These are phyloP conservation scores for Temnopleurus reevesii DNA, from an alignment of 53 echinoderm and acorn worm species.

Conservation along the genomic window DNA sequence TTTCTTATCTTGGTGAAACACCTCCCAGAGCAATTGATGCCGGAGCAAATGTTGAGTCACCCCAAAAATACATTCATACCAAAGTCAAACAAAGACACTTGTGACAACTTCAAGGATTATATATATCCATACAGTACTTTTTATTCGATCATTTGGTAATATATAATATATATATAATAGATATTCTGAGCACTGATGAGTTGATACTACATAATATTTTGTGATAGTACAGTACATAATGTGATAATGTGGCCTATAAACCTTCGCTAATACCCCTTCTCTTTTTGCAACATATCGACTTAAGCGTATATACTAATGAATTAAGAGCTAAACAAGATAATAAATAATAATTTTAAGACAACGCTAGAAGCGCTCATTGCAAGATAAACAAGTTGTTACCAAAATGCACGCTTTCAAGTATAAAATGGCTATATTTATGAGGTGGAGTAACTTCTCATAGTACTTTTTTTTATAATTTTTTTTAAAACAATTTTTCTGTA, in stretches of 20 bases:
- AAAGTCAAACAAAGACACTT: neutral
- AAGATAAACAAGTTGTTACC: neutral
- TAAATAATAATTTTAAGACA: conserved; percentile 31
- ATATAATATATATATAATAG: conserved; percentile 56
- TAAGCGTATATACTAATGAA: conserved; percentile 33
- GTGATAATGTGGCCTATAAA: conserved; percentile 37
- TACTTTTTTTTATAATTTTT: conserved; percentile 9
- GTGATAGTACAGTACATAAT: conserved; percentile 40
- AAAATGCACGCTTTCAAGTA: conserved; percentile 47
- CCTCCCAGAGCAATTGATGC: no score
- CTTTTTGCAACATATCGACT: conserved; percentile 33
- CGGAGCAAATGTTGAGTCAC: no score
- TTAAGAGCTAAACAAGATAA: conserved; percentile 39
- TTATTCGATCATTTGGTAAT: conserved; percentile 58
- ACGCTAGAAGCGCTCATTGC: conserved; percentile 47
- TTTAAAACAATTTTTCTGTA: neutral
- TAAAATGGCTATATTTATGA: conserved; percentile 45
- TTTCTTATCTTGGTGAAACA: no score
- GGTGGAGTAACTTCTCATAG: conserved; percentile 44
- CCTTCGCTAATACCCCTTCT: neutral
- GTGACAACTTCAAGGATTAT: neutral
- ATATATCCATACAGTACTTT: conserved; percentile 48
- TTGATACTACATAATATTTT: conserved; percentile 47
- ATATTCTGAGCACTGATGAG: conserved; percentile 60
- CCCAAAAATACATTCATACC: no score